A percentile compares a stretch with the other conserved stretches of the same genome.
phyloP scores from a whole-genome alignment of 2,797 vertebrate genomes.

The Spondyliosoma cantharus region DNA sequence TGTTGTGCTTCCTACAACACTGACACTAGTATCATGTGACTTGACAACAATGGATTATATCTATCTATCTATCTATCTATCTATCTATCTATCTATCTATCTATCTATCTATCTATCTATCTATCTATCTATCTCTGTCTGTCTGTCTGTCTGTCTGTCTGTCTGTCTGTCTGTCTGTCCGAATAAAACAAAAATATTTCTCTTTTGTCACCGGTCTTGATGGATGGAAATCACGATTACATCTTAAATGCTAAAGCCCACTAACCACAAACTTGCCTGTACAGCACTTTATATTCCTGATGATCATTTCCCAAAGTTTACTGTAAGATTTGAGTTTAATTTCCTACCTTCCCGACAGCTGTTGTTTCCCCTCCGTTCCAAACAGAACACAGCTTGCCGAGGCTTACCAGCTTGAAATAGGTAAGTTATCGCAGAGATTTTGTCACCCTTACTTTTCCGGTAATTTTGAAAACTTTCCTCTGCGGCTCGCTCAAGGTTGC shows the following conservation, averaged over 20 bases:
- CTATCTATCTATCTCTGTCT: conserved; percentile 8
- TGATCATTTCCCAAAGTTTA: conserved; percentile 50
- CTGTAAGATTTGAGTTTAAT: conserved; percentile 54
- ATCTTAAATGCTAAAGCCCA: conserved; percentile 22
- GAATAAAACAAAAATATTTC: neutral
- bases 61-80: too few relatives aligned
- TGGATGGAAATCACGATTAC: conserved; percentile 7
- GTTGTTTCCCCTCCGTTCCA: conserved; percentile 45
- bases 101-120: conserved; percentile 20
- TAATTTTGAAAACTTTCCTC: conserved; percentile 15
- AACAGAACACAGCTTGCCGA: conserved; percentile 37
- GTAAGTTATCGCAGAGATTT: conserved; percentile 27
- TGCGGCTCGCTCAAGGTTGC: conserved; percentile 15
- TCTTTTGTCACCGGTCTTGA: too few relatives aligned
- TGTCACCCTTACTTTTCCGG: neutral
- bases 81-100: conserved; percentile 23
- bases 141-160: neutral
- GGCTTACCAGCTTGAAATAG: conserved; percentile 32
- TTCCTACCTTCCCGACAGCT: conserved; percentile 43
- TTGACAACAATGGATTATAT: conserved; percentile 23
- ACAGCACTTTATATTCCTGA: conserved; percentile 16
- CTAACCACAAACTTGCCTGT: conserved; percentile 26
- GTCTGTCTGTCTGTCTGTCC: too few relatives aligned
- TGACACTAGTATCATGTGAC: conserved; percentile 25
- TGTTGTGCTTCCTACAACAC: conserved; percentile 49